Percentiles rank a stretch among this genome's conserved stretches.
Conservation (phyloP, 2,113 vertebrate genomes). For the Bubo scandiacus region DNA sequence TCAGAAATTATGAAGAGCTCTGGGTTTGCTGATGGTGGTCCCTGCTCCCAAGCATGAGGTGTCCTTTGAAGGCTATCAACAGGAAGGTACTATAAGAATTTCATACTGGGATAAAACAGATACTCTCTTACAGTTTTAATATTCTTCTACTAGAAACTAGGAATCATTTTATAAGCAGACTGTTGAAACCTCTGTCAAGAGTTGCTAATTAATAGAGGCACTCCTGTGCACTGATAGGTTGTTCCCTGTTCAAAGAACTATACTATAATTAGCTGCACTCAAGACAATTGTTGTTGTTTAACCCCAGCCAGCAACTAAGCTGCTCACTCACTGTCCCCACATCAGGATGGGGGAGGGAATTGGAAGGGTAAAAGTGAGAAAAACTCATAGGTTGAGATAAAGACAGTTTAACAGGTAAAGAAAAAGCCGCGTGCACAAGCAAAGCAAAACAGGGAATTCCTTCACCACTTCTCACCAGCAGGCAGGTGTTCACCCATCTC, state of each 20-base stretch:
- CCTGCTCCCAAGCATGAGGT: not conserved
- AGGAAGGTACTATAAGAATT: not conserved
- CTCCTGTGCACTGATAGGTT: not conserved
- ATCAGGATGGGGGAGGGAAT: no score
- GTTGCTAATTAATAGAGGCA: not conserved
- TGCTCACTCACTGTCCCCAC: no score
- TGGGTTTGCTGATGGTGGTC: not conserved
- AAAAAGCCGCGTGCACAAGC: no score
- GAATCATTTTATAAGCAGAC: not conserved
- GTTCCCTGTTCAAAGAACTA: not conserved
- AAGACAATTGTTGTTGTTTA: not conserved
- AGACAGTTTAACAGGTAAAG: no score
- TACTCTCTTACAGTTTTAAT: not conserved
- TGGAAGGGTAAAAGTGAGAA: no score
- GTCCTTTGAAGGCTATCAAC: not conserved
- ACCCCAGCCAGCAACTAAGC: no score
- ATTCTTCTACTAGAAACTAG: not conserved
- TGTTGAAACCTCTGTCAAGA: not conserved
- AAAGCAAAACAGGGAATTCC: no score
- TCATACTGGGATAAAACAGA: not conserved
- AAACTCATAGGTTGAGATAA: no score
- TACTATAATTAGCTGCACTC: not conserved
- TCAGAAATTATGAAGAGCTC: not conserved
- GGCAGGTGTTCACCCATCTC: no score
- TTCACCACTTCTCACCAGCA: no score